Percentiles rank a stretch among this genome's conserved stretches.
These are phyloP conservation scores for Eupeodes luniger DNA, from an alignment of 2,888 invertebrate genomes.

Conservation along the genomic window DNA sequence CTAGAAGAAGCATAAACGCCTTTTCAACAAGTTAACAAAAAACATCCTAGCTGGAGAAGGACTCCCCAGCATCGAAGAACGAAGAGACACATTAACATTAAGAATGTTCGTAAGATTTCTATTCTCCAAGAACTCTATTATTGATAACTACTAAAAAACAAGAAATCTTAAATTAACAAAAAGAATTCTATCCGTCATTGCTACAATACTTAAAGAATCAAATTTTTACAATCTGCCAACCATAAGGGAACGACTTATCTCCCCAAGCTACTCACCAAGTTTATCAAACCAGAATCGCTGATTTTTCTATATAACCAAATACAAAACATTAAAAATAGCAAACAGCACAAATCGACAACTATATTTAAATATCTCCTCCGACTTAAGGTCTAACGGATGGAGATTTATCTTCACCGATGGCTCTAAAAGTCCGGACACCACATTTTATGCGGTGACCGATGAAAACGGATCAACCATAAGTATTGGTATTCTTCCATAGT, in stretches of 20 bases:
- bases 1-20: no score
- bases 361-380: neutral
- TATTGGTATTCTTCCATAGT: slow-evolving; percentile 16
- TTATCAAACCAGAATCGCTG: no score
- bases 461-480: neutral
- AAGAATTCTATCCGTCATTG: neutral
- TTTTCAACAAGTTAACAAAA: no score
- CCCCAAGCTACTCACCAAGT: no score
- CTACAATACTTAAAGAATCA: slow-evolving; percentile 14
- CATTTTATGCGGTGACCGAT: no score
- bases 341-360: no score
- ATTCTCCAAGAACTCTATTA: slow-evolving; percentile 17
- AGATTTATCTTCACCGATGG: no score
- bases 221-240: neutral
- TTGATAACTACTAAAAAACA: slow-evolving; percentile 14
- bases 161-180: neutral
- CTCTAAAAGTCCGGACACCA: no score
- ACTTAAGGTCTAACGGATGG: slow-evolving; percentile 20
- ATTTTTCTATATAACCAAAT: no score
- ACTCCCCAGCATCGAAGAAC: no score
- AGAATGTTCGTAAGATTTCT: neutral
- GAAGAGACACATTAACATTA: neutral
- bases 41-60: no score
- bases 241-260: neutral
- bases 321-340: neutral